A percentile compares a stretch with the other conserved stretches of the same genome.
These are phyloP conservation scores for Taurulus bubalis DNA, from an alignment of 2,113 vertebrate species.

Conservation along the genomic window DNA sequence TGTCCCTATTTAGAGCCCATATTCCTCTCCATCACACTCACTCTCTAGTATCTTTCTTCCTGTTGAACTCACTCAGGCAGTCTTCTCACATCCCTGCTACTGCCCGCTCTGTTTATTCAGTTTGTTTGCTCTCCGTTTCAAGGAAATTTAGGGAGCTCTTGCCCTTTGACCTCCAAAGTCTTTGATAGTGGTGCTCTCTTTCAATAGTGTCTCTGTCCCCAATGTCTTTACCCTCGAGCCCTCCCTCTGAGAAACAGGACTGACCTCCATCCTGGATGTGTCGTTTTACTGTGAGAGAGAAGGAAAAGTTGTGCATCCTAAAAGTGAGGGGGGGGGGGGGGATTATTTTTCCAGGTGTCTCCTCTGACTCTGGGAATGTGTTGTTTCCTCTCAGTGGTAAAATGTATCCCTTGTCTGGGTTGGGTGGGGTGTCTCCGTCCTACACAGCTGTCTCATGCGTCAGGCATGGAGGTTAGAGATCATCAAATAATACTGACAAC, in stretches of 20 bases:
- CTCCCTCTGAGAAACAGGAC: slow-evolving; percentile 44
- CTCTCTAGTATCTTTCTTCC: slow-evolving; percentile 2
- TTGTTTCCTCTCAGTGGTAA: slow-evolving; percentile 53
- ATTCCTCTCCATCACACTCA: neutral
- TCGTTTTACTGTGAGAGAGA: slow-evolving; percentile 36
- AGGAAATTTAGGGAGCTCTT: slow-evolving; percentile 63
- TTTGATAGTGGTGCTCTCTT: slow-evolving; percentile 54
- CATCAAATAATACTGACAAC: slow-evolving; percentile 19
- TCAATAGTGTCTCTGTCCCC: slow-evolving; percentile 60
- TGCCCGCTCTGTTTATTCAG: slow-evolving; percentile 48
- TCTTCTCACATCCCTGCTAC: slow-evolving; percentile 40
- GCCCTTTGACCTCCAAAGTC: slow-evolving; percentile 52
- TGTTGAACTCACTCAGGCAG: neutral
- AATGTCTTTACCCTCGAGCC: slow-evolving; percentile 8
- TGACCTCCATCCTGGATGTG: slow-evolving; percentile 47
- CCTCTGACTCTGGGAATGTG: slow-evolving; percentile 65
- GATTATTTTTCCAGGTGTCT: slow-evolving; percentile 82
- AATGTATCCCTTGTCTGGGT: slow-evolving; percentile 48
- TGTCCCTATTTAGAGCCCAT: neutral
- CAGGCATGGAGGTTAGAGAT: slow-evolving; percentile 39
- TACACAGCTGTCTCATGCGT: slow-evolving; percentile 61
- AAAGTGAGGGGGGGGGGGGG: slow-evolving; percentile 28
- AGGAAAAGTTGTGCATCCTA: slow-evolving; percentile 59
- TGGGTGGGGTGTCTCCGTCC: slow-evolving; percentile 58
- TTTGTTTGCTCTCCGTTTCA: slow-evolving; percentile 37